phyloP scores from a whole-genome alignment of 1,140 invertebrate genomes.

The Dendrolimus kikuchii region DNA sequence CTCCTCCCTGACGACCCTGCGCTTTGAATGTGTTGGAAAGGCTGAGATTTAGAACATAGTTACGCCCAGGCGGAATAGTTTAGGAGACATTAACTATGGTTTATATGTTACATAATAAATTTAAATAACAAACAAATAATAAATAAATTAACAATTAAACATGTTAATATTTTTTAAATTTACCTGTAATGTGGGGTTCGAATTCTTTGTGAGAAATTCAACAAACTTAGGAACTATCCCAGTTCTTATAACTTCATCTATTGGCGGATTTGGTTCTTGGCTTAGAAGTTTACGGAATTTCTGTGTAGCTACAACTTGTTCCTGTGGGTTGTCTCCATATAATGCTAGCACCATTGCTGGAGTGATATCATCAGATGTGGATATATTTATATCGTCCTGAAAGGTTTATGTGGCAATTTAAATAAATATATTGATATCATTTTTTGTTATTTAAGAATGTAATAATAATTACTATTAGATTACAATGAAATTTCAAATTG shows the following conservation, averaged over 20 bases:
- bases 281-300: constrained; percentile 96
- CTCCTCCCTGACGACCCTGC: no score
- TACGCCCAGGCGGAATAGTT: no score
- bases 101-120: background rate
- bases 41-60: no score
- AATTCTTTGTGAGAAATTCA: constrained; percentile 89
- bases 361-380: constrained; percentile 73
- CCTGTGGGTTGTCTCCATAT: constrained; percentile 85
- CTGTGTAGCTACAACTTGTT: constrained; percentile 92
- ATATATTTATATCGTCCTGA: constrained; percentile 49
- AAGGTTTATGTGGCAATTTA: constrained; percentile 8
- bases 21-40: no score
- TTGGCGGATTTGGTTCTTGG: constrained; percentile 97
- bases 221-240: constrained; percentile 98
- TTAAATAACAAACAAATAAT: constrained; percentile 1
- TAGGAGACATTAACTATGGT: no score
- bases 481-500: no score
- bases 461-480: no score
- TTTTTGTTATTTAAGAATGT: no score
- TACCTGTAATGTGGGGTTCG: constrained; percentile 90
- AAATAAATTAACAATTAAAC: background rate
- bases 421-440: no score
- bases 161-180: constrained; percentile 3
- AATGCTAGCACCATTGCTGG: constrained; percentile 88
- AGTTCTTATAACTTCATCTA: constrained; percentile 97